Evolutionary conservation across 2,113 vertebrate species (phyloP), one percentile per base, ranked within the genome.

Genomic region (Laticauda laticaudata): DNA sequence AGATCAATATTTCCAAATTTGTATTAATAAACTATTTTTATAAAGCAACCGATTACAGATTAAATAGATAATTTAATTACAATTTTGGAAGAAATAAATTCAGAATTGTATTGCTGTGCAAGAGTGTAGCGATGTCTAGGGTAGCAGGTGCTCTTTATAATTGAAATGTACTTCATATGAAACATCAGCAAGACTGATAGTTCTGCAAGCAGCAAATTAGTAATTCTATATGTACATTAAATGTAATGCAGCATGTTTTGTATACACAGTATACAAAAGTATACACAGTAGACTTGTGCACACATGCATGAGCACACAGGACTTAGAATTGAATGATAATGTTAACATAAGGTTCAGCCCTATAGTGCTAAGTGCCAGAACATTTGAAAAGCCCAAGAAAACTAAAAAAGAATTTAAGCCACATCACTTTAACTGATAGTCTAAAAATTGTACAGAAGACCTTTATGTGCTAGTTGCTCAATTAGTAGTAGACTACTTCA

Each of bases 1-100:
- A 43, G 24, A 61, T 20, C 20, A 59, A 51, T 61, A 39, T 4
- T 57, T 57, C 21, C 43, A 34, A n/a, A 90, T 21, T 51, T 81
- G 34, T 64, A 8, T 51, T 54, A 87, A 29, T 54, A 18, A 59
- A 43, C 93, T 94, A 81, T 86, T 89, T 92, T 89, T 92, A 29
- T 85, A 85, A 55, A 86, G 2, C 11, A 56, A 23, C 9, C 4
- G 48, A 23, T 23, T 51, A 11, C n/a, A 24, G 20, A 48, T 59
- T 55, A 45, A 43, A 48, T 43, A 55, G 53, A 20, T 23, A 18
- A 12, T 48, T 39, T 45, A 56, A 29, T 56, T 29, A 55, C 18
- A 45, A 92, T 43, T 34, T 8, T 39, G 55, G 43, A 51, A 48
- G 12, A 87, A 92, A 87, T 24, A n/a, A 26, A 34, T 9, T 29